Evolutionary conservation across 1,140 invertebrate genomes (phyloP).

Genomic region (Aphelenchoides besseyi): DNA sequence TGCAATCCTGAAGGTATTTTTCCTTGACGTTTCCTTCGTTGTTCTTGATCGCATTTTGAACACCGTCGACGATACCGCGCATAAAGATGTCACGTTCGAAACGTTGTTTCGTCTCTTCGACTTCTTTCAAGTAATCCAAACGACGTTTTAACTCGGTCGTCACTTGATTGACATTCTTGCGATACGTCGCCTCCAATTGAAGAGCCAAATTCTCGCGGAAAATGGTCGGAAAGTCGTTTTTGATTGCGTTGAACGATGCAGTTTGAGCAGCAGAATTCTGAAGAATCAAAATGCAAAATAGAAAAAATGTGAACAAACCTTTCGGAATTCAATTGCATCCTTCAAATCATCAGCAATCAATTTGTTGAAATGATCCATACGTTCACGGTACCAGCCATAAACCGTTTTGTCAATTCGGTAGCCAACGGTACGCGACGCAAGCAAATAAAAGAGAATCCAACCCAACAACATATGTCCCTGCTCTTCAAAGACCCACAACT

Average conservation of each 20-base stretch:
- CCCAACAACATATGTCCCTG: constrained; percentile 54
- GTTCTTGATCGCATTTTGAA: constrained; percentile 45
- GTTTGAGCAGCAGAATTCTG: constrained; percentile 57
- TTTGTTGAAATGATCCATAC: constrained; percentile 47
- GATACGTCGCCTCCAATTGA: constrained; percentile 61
- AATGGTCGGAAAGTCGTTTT: constrained; percentile 58
- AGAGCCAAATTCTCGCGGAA: constrained; percentile 59
- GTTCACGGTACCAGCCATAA: constrained; percentile 41
- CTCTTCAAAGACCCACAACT: constrained; percentile 60
- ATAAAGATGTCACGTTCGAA: constrained; percentile 58
- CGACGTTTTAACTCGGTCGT: constrained; percentile 57
- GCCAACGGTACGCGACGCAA: constrained; percentile 47
- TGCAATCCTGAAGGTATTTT: constrained; percentile 58
- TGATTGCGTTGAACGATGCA: constrained; percentile 52
- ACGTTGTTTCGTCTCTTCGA: constrained; percentile 57
- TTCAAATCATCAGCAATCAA: constrained; percentile 59
- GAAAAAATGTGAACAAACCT: constrained; percentile 32
- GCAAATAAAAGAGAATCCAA: constrained; percentile 50
- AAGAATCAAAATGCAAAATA: constrained; percentile 17
- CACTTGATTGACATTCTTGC: constrained; percentile 60
- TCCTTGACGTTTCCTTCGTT: constrained; percentile 57
- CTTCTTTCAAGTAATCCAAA: constrained; percentile 57
- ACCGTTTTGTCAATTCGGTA: constrained; percentile 53
- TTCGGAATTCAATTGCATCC: constrained; percentile 62
- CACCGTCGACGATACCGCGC: constrained; percentile 51